Evolutionary conservation across 35 echinoderm and acorn worm genomes (phyloP).

Genomic region (Stichopus chloronotus): DNA sequence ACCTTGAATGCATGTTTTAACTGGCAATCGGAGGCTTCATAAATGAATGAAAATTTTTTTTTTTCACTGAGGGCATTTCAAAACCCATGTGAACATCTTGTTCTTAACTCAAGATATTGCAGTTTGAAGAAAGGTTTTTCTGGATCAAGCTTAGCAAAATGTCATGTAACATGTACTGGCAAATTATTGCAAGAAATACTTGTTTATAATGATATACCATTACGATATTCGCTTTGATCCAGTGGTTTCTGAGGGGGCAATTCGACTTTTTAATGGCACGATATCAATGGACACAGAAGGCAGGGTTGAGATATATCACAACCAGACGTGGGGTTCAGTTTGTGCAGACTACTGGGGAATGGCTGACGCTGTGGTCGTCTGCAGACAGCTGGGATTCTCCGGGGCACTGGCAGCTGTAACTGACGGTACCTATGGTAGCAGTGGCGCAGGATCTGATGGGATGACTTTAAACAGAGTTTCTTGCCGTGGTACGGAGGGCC

Average conservation of each 20-base stretch:
- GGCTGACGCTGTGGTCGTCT: conserved; percentile 6
- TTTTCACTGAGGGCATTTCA: no score
- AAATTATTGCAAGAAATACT: no score
- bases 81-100: no score
- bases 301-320: background rate
- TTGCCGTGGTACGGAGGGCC: background rate
- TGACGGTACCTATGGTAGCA: background rate
- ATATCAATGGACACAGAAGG: background rate
- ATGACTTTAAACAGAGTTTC: background rate
- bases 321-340: background rate
- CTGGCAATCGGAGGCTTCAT: no score
- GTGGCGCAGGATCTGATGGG: background rate
- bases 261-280: background rate
- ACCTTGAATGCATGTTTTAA: no score
- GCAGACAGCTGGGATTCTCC: conserved; percentile 46
- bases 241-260: background rate
- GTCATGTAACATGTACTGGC: no score
- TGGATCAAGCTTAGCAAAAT: no score
- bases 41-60: no score
- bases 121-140: no score
- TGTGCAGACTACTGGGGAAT: conserved; percentile 18
- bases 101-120: no score
- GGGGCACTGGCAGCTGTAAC: background rate
- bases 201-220: no score
- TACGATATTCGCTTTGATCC: no score